Evolutionary conservation across 2,113 vertebrate genomes (phyloP).

Genomic region (Cichladusa arquata): DNA sequence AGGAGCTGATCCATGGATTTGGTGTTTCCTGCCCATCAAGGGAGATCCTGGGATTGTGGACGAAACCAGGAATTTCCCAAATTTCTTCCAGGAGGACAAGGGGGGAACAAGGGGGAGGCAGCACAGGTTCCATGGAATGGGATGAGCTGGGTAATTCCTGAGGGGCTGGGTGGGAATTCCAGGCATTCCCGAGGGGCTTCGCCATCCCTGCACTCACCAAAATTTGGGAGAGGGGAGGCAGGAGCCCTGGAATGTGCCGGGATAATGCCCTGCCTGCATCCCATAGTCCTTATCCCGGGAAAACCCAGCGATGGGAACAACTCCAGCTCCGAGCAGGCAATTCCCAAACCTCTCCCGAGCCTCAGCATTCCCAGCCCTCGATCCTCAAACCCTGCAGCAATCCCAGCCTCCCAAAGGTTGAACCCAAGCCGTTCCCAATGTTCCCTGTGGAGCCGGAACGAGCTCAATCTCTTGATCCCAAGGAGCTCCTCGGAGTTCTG

Average conservation of each 20-base stretch:
- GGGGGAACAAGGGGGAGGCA: background rate
- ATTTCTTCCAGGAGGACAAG: fast-evolving
- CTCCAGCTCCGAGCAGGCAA: fast-evolving
- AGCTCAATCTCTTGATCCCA: background rate
- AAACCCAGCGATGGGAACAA: background rate
- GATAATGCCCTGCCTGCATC: background rate
- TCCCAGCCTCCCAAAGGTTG: background rate
- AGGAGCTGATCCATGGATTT: background rate
- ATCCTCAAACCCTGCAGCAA: background rate
- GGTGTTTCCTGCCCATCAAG: background rate
- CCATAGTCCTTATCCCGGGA: fast-evolving
- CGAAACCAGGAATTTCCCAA: background rate
- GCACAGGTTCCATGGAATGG: fast-evolving
- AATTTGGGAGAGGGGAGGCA: background rate
- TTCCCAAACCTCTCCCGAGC: background rate
- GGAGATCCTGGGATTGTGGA: background rate
- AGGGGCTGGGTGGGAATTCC: background rate
- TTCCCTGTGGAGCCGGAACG: too few relatives aligned
- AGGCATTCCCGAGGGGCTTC: background rate
- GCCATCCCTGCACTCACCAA: background rate
- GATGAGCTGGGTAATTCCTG: background rate
- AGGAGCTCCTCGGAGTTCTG: background rate
- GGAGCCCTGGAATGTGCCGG: background rate
- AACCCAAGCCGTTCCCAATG: background rate
- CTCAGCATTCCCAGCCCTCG: fast-evolving